These are phyloP conservation scores for Rachycentron canadum DNA, from an alignment of 2,797 vertebrate species.

Conservation along the genomic window DNA sequence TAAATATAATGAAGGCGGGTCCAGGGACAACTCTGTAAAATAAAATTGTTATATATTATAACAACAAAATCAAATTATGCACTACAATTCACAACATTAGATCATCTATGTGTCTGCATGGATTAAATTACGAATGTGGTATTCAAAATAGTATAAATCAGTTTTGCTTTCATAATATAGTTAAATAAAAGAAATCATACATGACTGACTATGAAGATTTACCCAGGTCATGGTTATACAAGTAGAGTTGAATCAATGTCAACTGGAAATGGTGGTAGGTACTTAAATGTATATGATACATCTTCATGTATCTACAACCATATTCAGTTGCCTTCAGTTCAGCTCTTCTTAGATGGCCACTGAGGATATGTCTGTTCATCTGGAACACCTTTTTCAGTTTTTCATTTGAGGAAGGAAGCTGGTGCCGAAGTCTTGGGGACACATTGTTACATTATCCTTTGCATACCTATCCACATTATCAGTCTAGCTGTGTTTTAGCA, in stretches of 20 bases:
- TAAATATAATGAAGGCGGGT: neutral
- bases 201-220: neutral
- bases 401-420: slow-evolving; percentile 1
- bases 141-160: no score
- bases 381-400: neutral
- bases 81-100: neutral
- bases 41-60: neutral
- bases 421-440: neutral
- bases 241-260: neutral
- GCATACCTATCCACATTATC: neutral
- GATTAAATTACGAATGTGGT: neutral
- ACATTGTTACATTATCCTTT: neutral
- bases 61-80: neutral
- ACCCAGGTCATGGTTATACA: neutral
- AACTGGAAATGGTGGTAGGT: neutral
- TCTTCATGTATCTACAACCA: neutral
- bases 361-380: neutral
- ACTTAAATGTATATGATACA: neutral
- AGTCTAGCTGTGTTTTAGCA: neutral
- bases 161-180: neutral
- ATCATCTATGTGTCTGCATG: neutral
- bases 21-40: neutral
- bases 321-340: neutral
- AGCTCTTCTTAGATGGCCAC: neutral
- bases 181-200: neutral